Base-by-base conservation (phyloP, 2,113 vertebrate species). In the Choloepus hoffmanni region DNA sequence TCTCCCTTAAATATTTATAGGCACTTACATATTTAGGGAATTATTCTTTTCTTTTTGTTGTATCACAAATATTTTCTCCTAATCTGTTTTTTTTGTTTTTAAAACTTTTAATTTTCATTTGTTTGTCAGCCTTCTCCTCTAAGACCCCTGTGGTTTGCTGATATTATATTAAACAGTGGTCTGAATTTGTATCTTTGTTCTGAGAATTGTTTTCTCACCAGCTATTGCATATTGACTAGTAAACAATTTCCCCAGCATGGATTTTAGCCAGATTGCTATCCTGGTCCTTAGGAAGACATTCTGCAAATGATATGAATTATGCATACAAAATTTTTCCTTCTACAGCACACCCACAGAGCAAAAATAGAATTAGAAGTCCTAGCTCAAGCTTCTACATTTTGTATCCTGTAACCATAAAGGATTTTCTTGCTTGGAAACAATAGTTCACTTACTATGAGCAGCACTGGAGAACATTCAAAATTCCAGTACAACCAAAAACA, bases 121-220 rank as follows among this genome's bases (percentile, higher is more conserved):
- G 4, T 89, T 50, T 85, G 1, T 67, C 74, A 55, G 40, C 50
- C 33, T 93, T 53, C 16, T 48, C 43, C 21, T 91, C 7, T 79
- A 12, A 36, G 9, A 40, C 13, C 48, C 77, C 28, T 55, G 23
- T 82, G 12, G 23, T 89, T 76, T 68, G 33, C 8, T 77, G n/a
- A 65, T 81, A 70, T 13, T 92, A 67, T 23, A 45, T 36, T 81
- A 43, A 95, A 77, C 11, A 72, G 18, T 65, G 58, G 5, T 58
- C 50, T 74, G 16, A 87, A 90, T 79, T 7, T 15, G 72, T 73
- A 30, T n/a, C 84, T 87, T 89, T 88, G 21, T 62, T 21, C 36
- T 92, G 30, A 93, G 24, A 90, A 76, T 36, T 72, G 16, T 72
- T 90, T 93, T 83, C 13, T 93, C 55, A 77, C 19, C 30, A 92